These are phyloP conservation scores for Orthonevra nobilis DNA, from an alignment of 2,888 invertebrate species.

Conservation along the genomic window DNA sequence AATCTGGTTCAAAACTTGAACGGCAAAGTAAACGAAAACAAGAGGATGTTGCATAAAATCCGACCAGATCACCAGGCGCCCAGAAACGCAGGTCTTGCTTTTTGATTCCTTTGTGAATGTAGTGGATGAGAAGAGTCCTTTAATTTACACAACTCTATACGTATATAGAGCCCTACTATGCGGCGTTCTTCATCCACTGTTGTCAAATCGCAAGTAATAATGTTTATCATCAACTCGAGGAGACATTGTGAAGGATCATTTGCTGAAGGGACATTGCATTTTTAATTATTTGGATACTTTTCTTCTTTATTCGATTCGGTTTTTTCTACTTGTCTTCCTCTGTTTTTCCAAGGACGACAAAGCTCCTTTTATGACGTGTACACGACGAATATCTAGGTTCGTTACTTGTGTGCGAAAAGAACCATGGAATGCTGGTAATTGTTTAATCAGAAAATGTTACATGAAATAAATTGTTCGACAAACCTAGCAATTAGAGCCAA, in stretches of 20 bases:
- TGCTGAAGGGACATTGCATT: slow-evolving; percentile 65
- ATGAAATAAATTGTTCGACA: slow-evolving; percentile 45
- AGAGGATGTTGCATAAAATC: no score
- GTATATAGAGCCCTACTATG: slow-evolving; percentile 47
- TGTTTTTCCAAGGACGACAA: no score
- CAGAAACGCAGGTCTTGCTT: no score
- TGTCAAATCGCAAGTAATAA: slow-evolving; percentile 68
- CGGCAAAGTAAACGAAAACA: no score
- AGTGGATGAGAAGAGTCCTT: slow-evolving; percentile 28
- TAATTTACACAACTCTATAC: slow-evolving; percentile 45
- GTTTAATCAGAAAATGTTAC: slow-evolving; percentile 44
- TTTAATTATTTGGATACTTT: slow-evolving; percentile 65
- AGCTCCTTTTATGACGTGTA: no score
- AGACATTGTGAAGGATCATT: slow-evolving; percentile 66
- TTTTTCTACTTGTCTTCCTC: no score
- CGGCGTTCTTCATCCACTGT: no score
- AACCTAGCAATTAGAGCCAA: slow-evolving; percentile 20
- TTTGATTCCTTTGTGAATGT: no score
- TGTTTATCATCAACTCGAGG: slow-evolving; percentile 67
- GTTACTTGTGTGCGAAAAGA: slow-evolving; percentile 51
- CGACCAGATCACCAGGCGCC: no score
- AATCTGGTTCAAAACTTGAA: no score
- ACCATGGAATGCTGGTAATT: slow-evolving; percentile 33
- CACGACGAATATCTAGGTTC: no score
- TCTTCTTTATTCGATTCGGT: slow-evolving; percentile 17